Evolutionary conservation across 2,888 invertebrate species (phyloP).

Genomic region (Agriopis leucophaearia): DNA sequence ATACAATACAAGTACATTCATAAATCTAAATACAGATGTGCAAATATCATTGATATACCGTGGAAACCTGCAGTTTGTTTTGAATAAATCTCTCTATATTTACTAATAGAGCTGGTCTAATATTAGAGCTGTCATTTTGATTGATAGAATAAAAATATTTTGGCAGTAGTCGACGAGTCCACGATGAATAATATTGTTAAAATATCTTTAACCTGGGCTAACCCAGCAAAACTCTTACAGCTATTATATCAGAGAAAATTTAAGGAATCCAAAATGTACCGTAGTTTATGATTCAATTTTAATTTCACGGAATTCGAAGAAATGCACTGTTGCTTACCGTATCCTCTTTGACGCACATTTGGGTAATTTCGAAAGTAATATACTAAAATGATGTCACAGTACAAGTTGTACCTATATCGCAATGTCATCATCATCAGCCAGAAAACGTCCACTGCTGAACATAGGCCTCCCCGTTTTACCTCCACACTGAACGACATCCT

Average conservation of each 20-base stretch:
- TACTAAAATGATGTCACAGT: neutral
- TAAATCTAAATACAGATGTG: slow-evolving; percentile 55
- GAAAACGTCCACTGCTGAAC: too few relatives aligned
- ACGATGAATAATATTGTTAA: slow-evolving; percentile 20
- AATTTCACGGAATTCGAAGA: slow-evolving; percentile 13
- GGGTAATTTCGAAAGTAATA: slow-evolving; percentile 5
- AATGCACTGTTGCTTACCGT: neutral
- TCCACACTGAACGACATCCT: too few relatives aligned
- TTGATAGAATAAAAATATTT: slow-evolving; percentile 70
- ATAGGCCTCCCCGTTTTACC: too few relatives aligned
- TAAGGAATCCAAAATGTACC: slow-evolving; percentile 6
- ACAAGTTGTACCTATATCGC: neutral
- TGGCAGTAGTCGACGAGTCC: slow-evolving; percentile 50
- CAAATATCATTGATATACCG: slow-evolving; percentile 56
- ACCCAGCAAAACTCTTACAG: slow-evolving; percentile 26
- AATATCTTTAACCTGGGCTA: slow-evolving; percentile 18
- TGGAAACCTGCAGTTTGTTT: slow-evolving; percentile 66
- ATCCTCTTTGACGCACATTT: slow-evolving; percentile 28
- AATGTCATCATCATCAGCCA: too few relatives aligned
- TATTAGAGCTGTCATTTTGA: slow-evolving; percentile 65
- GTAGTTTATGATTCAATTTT: slow-evolving; percentile 12
- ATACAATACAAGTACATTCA: slow-evolving; percentile 30
- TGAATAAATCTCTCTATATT: slow-evolving; percentile 67
- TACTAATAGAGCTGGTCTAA: slow-evolving; percentile 72
- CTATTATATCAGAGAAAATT: slow-evolving; percentile 20